Percentiles rank a stretch among this genome's conserved stretches.
These are phyloP conservation scores for Oasisia sp. DNA, from an alignment of 2,888 invertebrate genomes.

Conservation along the genomic window DNA sequence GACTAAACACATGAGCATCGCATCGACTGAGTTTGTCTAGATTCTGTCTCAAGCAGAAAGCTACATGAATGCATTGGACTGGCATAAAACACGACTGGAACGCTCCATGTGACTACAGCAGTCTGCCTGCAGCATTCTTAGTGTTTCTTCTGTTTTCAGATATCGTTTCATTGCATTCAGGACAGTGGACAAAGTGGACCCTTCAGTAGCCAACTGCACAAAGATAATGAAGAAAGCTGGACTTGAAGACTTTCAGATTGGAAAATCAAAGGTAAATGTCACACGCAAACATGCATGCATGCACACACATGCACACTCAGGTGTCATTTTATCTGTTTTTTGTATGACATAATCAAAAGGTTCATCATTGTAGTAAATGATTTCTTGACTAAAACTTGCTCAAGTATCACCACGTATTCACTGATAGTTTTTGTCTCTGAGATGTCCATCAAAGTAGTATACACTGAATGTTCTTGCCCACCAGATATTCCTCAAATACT, in stretches of 20 bases:
- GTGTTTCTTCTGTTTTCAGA: slow-evolving; percentile 18
- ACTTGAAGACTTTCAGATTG: slow-evolving; percentile 40
- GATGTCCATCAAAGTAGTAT: slow-evolving; percentile 13
- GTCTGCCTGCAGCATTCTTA: neutral
- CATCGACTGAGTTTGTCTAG: no score
- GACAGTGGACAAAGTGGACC: neutral
- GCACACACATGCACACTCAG: neutral
- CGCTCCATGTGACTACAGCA: neutral
- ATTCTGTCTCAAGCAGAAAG: no score
- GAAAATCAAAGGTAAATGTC: slow-evolving; percentile 37
- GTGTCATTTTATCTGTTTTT: neutral
- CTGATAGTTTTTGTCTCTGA: no score
- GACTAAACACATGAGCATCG: no score
- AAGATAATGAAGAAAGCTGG: slow-evolving; percentile 35
- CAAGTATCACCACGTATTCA: slow-evolving; percentile 52
- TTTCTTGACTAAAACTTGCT: slow-evolving; percentile 52
- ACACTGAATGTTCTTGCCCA: neutral
- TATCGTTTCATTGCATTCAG: slow-evolving; percentile 30
- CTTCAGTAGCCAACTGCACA: slow-evolving; percentile 22
- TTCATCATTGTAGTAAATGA: neutral
- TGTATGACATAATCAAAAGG: neutral
- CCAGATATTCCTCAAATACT: slow-evolving; percentile 59
- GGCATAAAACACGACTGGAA: neutral
- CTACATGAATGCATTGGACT: neutral
- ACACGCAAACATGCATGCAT: neutral